phyloP scores from a whole-genome alignment of 2,113 vertebrate genomes.

The Rattus rattus region DNA sequence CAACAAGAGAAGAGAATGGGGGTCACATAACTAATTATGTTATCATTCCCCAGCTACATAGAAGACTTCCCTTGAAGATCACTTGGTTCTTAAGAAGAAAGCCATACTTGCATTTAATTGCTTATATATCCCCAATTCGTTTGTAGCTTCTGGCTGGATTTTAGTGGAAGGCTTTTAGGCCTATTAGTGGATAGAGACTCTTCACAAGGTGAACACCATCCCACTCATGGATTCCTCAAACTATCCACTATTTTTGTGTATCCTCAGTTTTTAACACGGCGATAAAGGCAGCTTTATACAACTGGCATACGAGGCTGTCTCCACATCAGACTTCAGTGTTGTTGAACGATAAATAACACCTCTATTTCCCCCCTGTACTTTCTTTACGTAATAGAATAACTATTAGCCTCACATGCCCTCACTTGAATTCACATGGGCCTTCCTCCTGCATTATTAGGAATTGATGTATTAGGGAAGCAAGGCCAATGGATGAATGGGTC shows the following conservation, averaged over 20 bases:
- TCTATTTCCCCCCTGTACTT: not conserved
- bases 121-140: not conserved
- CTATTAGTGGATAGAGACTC: not conserved
- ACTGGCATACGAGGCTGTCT: not conserved
- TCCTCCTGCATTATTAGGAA: not conserved
- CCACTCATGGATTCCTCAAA: not conserved
- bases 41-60: not conserved
- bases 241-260: not conserved
- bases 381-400: not conserved
- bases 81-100: not conserved
- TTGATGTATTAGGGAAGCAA: slow-evolving; percentile 3
- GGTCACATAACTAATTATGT: not conserved
- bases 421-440: not conserved
- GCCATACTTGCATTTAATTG: not conserved
- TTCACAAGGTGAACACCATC: not conserved
- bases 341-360: not conserved
- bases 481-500: not conserved
- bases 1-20: not conserved
- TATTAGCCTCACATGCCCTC: not conserved
- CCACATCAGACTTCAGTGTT: not conserved
- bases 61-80: not conserved
- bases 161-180: not conserved
- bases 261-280: not conserved
- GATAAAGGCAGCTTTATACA: not conserved
- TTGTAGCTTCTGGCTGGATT: not conserved